A percentile compares a stretch with the other conserved stretches of the same genome.
These are phyloP conservation scores for Vespertilio murinus DNA, from an alignment of 2,797 vertebrate species.

Conservation along the genomic window DNA sequence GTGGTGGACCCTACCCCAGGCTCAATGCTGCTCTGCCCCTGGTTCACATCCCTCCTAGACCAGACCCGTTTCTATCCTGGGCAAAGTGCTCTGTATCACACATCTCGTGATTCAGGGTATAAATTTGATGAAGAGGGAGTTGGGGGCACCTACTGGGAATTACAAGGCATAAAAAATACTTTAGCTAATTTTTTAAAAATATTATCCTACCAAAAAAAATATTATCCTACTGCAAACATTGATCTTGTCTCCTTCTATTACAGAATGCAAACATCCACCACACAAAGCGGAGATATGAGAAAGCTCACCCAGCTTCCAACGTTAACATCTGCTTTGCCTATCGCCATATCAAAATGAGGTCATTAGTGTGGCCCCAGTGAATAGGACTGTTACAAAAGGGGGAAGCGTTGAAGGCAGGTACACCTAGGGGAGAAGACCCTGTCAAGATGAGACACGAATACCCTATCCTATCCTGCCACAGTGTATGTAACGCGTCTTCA, in stretches of 20 bases:
- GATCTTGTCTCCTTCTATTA: neutral
- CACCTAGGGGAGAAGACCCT: neutral
- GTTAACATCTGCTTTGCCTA: neutral
- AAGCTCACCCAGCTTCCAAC: neutral
- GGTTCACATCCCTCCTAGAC: neutral
- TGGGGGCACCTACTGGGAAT: neutral
- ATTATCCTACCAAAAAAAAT: neutral
- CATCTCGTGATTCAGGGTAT: neutral
- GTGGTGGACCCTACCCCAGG: neutral
- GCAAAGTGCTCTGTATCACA: neutral
- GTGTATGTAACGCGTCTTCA: neutral
- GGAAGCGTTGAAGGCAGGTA: neutral
- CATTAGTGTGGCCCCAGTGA: neutral
- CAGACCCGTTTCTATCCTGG: neutral
- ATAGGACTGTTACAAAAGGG: neutral
- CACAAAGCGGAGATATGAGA: neutral
- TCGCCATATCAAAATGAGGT: neutral
- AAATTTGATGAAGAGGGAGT: neutral
- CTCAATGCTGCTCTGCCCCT: neutral
- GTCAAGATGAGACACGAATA: neutral
- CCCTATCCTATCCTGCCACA: neutral
- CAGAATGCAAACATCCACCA: neutral
- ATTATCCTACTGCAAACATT: neutral
- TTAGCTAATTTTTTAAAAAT: neutral
- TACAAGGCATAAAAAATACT: neutral